Conservation (phyloP, 1,140 invertebrate species). For the Onthophagus taurus region DNA sequence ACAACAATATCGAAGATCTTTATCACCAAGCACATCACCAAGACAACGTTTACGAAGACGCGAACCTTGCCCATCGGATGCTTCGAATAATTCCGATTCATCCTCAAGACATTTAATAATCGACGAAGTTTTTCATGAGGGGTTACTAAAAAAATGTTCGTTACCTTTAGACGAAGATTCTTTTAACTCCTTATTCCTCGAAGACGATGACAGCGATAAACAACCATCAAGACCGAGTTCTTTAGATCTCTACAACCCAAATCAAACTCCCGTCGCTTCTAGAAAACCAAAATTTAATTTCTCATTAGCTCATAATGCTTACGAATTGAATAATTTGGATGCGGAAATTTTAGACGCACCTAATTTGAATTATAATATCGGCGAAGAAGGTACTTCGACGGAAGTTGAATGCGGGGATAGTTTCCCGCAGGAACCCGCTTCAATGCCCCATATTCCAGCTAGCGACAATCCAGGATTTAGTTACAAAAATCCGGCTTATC, state of each 20-base stretch:
- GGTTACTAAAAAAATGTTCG: conserved; percentile 30
- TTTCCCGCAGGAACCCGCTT: conserved; percentile 42
- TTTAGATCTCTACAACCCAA: conserved; percentile 42
- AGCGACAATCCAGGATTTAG: conserved; percentile 44
- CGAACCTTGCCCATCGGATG: conserved; percentile 35
- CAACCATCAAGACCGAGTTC: conserved; percentile 40
- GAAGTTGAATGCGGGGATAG: conserved; percentile 36
- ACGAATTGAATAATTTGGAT: conserved; percentile 51
- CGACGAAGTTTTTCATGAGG: conserved; percentile 36
- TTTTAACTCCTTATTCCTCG: conserved; percentile 32
- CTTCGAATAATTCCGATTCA: conserved; percentile 26
- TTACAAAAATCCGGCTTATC: conserved; percentile 62
- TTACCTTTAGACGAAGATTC: conserved; percentile 28
- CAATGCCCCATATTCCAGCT: conserved; percentile 47
- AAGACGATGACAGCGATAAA: conserved; percentile 31
- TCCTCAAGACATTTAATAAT: conserved; percentile 17
- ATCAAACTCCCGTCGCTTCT: conserved; percentile 33
- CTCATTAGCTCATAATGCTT: conserved; percentile 48
- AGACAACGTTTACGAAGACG: conserved; percentile 41
- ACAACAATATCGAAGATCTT: conserved; percentile 42
- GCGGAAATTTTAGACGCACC: conserved; percentile 50
- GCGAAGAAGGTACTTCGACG: conserved; percentile 25
- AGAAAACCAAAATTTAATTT: conserved; percentile 46
- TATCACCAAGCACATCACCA: conserved; percentile 52
- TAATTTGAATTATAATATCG: conserved; percentile 37